phyloP scores from a whole-genome alignment of 2,797 vertebrate species.

The Artibeus jamaicensis region DNA sequence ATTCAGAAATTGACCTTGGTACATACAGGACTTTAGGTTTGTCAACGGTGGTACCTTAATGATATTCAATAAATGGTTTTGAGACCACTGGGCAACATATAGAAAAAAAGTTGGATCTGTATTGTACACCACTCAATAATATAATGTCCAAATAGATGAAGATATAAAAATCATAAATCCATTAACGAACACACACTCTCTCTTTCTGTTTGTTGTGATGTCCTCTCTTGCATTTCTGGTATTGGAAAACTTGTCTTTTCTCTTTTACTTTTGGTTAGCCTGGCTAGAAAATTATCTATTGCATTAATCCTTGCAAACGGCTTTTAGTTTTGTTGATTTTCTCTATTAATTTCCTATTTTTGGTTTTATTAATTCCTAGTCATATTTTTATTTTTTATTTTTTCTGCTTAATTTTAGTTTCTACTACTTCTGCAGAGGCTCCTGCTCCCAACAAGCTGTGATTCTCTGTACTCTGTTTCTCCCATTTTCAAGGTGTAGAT shows the following conservation, averaged over 20 bases:
- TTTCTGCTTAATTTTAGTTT: neutral
- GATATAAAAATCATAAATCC: neutral
- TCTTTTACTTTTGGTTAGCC: neutral
- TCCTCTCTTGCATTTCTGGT: neutral
- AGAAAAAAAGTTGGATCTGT: neutral
- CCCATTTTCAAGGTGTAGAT: neutral
- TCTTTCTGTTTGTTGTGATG: neutral
- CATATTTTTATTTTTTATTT: neutral
- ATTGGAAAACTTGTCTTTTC: neutral
- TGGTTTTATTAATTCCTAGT: neutral
- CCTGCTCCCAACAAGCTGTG: neutral
- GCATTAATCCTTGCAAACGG: neutral
- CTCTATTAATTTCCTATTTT: neutral
- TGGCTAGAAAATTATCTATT: neutral
- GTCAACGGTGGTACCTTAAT: neutral
- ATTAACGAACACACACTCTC: neutral
- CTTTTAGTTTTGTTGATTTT: neutral
- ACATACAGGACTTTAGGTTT: neutral
- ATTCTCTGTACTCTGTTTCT: neutral
- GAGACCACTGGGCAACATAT: neutral
- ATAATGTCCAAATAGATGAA: neutral
- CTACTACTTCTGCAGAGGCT: neutral
- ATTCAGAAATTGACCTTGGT: too few relatives aligned
- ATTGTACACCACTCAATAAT: neutral
- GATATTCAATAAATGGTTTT: neutral